Conservation (phyloP, 2,113 vertebrate species). For the Edolisoma coerulescens region DNA sequence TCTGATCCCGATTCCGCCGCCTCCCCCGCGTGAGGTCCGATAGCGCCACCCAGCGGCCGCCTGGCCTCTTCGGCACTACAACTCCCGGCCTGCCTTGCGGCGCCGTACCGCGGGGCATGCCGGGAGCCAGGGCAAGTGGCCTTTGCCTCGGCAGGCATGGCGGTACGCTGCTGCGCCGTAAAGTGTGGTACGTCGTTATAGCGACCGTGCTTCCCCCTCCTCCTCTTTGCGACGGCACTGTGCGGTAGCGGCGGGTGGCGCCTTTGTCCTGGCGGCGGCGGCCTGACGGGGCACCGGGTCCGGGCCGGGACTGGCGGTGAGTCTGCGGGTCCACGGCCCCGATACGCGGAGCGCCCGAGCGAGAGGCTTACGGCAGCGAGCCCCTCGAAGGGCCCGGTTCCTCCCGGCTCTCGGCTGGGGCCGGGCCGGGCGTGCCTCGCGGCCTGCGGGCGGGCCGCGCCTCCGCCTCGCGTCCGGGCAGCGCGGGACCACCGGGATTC, state of each 20-base stretch:
- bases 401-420: background rate
- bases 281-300: background rate
- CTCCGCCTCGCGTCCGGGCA: background rate
- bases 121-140: background rate
- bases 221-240: background rate
- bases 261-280: slow-evolving; percentile 48
- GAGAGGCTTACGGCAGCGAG: background rate
- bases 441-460: background rate
- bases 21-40: background rate
- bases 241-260: background rate
- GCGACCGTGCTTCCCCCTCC: rapidly evolving
- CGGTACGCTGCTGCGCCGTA: background rate
- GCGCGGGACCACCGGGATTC: background rate
- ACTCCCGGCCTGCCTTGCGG: background rate
- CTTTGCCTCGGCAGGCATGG: background rate
- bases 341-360: background rate
- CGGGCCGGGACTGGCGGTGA: background rate
- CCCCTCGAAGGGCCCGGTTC: background rate
- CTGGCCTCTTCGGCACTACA: background rate
- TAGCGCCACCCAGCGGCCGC: background rate
- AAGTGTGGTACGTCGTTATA: background rate
- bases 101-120: background rate
- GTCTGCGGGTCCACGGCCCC: background rate
- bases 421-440: background rate
- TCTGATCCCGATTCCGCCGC: background rate